phyloP scores from a whole-genome alignment of 1,140 invertebrate species.

The Eriocheir sinensis region DNA sequence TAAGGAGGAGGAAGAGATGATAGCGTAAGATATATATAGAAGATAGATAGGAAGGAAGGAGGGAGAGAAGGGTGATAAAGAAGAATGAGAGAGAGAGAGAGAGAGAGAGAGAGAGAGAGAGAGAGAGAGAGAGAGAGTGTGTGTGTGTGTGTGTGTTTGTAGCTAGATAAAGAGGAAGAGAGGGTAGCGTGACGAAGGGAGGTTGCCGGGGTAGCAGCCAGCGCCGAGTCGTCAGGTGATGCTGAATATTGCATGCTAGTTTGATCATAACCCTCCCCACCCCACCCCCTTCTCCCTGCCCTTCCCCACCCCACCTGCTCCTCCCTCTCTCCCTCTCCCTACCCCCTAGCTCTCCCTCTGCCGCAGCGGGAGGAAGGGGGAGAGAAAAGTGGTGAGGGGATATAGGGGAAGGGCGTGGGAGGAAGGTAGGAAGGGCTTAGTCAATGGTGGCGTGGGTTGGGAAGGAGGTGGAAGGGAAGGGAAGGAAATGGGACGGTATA shows the following conservation, averaged over 20 bases:
- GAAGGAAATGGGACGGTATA: background rate
- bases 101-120: background rate
- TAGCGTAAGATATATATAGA: too few relatives aligned
- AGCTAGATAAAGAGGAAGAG: background rate
- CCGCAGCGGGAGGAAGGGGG: too few relatives aligned
- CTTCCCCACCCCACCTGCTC: too few relatives aligned
- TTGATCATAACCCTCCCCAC: slow-evolving; percentile 32
- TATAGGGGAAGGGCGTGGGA: too few relatives aligned
- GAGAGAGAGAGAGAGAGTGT: background rate
- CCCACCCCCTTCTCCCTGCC: background rate
- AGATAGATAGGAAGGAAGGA: too few relatives aligned
- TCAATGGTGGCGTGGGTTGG: background rate
- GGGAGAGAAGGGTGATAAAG: background rate
- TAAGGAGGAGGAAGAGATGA: background rate
- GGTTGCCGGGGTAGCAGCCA: slow-evolving; percentile 34
- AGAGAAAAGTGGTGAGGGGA: too few relatives aligned
- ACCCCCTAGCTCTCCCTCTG: too few relatives aligned
- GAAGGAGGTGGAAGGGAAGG: background rate
- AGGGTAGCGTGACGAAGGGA: background rate
- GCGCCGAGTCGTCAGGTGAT: slow-evolving; percentile 6
- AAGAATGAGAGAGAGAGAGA: background rate
- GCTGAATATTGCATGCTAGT: slow-evolving; percentile 41
- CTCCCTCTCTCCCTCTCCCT: background rate
- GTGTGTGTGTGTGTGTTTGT: background rate
- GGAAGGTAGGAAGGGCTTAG: too few relatives aligned